phyloP scores from a whole-genome alignment of 2,797 vertebrate genomes.

The Acanthis flammea region DNA sequence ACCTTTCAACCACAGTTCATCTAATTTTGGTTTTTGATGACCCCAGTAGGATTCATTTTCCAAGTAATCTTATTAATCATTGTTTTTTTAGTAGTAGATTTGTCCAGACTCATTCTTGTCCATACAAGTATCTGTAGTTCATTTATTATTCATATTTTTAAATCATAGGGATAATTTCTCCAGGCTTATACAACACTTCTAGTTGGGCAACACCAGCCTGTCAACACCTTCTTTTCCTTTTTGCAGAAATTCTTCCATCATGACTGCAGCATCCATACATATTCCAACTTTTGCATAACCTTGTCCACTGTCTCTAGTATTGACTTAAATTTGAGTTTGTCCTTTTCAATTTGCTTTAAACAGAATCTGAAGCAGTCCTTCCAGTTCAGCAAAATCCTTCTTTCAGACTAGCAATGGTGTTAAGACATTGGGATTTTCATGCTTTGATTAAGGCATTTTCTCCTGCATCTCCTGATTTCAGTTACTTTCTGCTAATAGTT shows the following conservation, averaged over 20 bases:
- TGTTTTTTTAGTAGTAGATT: not conserved
- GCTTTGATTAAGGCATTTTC: not conserved
- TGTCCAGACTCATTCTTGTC: not conserved
- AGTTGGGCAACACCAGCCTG: not conserved
- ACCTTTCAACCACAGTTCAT: not conserved
- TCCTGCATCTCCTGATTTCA: not conserved
- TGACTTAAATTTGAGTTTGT: not conserved
- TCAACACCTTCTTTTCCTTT: not conserved
- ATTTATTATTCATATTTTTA: slow-evolving; percentile 20
- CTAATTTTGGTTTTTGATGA: not conserved
- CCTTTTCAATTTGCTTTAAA: not conserved
- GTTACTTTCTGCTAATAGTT: not conserved
- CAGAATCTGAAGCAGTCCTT: not conserved
- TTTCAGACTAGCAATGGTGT: not conserved
- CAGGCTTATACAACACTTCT: not conserved
- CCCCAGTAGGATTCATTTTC: not conserved
- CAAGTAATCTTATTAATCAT: not conserved
- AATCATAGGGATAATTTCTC: not conserved
- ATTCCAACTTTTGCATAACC: not conserved
- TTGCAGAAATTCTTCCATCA: not conserved
- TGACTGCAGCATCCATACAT: not conserved
- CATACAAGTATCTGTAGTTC: not conserved
- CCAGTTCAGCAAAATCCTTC: not conserved
- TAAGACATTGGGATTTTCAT: not conserved
- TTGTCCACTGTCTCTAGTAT: not conserved